These are phyloP conservation scores for Sclerodermus sp. DNA, from an alignment of 2,888 invertebrate species.

Conservation along the genomic window DNA sequence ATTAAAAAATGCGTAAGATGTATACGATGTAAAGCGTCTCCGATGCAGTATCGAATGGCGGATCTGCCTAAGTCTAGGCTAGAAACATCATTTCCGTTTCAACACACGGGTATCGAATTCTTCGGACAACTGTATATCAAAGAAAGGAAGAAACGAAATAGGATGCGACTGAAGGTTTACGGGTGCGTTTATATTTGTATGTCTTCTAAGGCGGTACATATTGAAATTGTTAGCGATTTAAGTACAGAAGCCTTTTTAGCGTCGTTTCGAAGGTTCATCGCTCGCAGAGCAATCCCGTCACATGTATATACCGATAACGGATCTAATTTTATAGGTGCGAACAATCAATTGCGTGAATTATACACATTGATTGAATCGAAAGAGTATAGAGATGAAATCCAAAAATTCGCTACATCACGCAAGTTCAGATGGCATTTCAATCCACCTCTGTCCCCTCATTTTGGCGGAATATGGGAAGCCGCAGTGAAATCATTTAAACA, in stretches of 20 bases:
- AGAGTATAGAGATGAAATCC: background rate
- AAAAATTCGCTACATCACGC: background rate
- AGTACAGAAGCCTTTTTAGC: slow-evolving; percentile 24
- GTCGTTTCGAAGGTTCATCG: slow-evolving; percentile 18
- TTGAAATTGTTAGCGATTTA: slow-evolving; percentile 28
- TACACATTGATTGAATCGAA: slow-evolving; percentile 8
- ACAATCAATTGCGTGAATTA: slow-evolving; percentile 12
- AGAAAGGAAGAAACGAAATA: slow-evolving; percentile 12
- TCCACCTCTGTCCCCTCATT: slow-evolving; percentile 11
- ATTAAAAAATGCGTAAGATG: slow-evolving; percentile 16
- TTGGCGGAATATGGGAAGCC: slow-evolving; percentile 31
- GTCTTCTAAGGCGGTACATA: slow-evolving; percentile 30
- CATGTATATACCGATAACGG: slow-evolving; percentile 17
- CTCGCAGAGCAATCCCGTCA: slow-evolving; percentile 9
- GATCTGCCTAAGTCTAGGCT: slow-evolving; percentile 31
- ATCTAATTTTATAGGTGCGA: slow-evolving; percentile 19
- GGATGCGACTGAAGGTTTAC: slow-evolving; percentile 18
- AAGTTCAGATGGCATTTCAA: slow-evolving; percentile 13
- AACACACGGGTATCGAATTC: slow-evolving; percentile 29
- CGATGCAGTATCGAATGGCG: slow-evolving; percentile 28
- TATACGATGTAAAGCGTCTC: slow-evolving; percentile 13
- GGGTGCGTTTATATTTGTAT: slow-evolving; percentile 30
- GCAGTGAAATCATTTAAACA: slow-evolving; percentile 30
- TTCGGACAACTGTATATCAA: slow-evolving; percentile 28
- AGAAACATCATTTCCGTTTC: slow-evolving; percentile 27